Evolutionary conservation across 2,888 invertebrate genomes (phyloP).

Genomic region (Drosophila emarginata): DNA sequence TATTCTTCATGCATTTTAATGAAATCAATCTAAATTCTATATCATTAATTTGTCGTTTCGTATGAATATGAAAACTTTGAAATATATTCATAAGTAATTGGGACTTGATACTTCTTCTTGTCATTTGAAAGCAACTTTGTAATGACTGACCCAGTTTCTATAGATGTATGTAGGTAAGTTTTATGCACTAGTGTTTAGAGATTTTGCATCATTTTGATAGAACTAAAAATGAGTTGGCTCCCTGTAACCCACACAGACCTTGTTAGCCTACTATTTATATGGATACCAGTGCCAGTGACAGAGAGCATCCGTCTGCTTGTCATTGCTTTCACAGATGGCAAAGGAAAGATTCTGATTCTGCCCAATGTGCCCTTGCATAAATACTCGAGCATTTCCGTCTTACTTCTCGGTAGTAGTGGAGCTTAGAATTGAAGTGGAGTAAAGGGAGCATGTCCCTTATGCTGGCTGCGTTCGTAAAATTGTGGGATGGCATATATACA

Average conservation of each 20-base stretch:
- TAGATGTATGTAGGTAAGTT: background rate
- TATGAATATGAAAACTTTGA: background rate
- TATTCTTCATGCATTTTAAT: background rate
- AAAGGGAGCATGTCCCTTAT: slow-evolving; percentile 3
- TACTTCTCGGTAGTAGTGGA: background rate
- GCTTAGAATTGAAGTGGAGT: slow-evolving; percentile 1
- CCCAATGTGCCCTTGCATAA: slow-evolving; percentile 6
- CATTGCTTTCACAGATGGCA: slow-evolving; percentile 5
- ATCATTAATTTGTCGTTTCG: background rate
- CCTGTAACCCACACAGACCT: background rate
- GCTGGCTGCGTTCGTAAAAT: background rate
- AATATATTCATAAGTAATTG: background rate
- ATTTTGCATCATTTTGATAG: background rate
- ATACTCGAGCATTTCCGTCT: slow-evolving; percentile 1
- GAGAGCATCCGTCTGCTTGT: background rate
- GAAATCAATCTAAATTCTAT: background rate
- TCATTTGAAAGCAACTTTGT: background rate
- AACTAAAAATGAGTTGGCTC: background rate
- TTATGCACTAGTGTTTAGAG: background rate
- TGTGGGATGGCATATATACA: slow-evolving; percentile 35
- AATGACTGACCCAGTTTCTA: slow-evolving; percentile 1
- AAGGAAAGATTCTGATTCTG: slow-evolving; percentile 1
- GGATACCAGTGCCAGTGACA: background rate
- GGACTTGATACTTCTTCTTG: background rate
- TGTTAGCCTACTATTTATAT: background rate